Conservation (phyloP, 1,140 invertebrate genomes). For the Zaprionus nigranus region DNA sequence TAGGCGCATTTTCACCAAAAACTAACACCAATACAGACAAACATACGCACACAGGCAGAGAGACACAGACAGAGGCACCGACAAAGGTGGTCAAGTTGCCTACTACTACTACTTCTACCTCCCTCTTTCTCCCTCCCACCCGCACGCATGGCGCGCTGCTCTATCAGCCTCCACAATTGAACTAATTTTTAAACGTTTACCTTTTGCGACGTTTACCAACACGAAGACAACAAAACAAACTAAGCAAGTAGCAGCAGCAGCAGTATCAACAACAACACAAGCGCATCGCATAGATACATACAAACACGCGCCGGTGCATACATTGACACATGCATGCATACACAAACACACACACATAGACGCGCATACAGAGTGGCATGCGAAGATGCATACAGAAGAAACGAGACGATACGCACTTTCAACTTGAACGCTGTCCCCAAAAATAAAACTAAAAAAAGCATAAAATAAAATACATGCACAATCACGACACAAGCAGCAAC, state of each 20-base stretch:
- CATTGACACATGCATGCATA: slow-evolving; percentile 2
- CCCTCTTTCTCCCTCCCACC: slow-evolving; percentile 10
- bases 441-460: slow-evolving; percentile 42
- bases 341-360: background rate
- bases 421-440: slow-evolving; percentile 56
- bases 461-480: slow-evolving; percentile 39
- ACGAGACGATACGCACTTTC: slow-evolving; percentile 36
- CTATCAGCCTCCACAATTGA: slow-evolving; percentile 36
- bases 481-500: slow-evolving; percentile 17
- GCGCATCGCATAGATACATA: slow-evolving; percentile 17
- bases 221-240: slow-evolving; percentile 23
- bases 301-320: slow-evolving; percentile 40
- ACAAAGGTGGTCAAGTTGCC: slow-evolving; percentile 40
- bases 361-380: slow-evolving; percentile 5
- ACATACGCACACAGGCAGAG: slow-evolving; percentile 2
- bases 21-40: slow-evolving; percentile 18
- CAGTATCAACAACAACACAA: slow-evolving; percentile 10
- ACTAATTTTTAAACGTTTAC: slow-evolving; percentile 56
- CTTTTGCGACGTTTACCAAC: slow-evolving; percentile 45
- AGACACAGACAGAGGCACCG: background rate
- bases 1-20: slow-evolving; percentile 56
- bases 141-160: background rate
- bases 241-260: slow-evolving; percentile 2
- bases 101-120: background rate
- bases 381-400: slow-evolving; percentile 9